phyloP scores from a whole-genome alignment of 1,140 invertebrate genomes.

The Cepaea nemoralis region DNA sequence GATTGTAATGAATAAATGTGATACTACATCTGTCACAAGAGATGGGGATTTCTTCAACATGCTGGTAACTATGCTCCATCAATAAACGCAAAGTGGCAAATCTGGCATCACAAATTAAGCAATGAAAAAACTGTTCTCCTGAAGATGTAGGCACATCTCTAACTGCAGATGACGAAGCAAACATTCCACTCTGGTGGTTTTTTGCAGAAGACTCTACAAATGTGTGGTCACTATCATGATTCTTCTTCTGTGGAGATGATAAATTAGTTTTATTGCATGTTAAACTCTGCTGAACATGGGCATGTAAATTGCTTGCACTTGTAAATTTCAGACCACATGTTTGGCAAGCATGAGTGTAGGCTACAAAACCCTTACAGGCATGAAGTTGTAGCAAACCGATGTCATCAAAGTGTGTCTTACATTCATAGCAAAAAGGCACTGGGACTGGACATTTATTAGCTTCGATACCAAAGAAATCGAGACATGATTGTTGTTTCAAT shows the following conservation, averaged over 20 bases:
- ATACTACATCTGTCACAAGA: not conserved
- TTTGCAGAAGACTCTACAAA: too few relatives aligned
- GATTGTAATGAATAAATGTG: constrained; percentile 18
- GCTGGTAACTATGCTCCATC: constrained; percentile 26
- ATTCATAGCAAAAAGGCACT: not conserved
- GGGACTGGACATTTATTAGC: not conserved
- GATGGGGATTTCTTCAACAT: constrained; percentile 6
- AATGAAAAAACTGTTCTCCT: not conserved
- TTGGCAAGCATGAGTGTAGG: not conserved
- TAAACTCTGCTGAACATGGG: not conserved
- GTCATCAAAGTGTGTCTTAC: not conserved
- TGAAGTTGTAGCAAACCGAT: not conserved
- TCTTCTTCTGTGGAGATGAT: too few relatives aligned
- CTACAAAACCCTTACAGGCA: not conserved
- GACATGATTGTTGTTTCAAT: not conserved
- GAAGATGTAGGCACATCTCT: not conserved
- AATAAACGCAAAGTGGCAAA: not conserved
- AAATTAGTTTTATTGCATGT: not conserved
- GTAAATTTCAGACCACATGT: constrained; percentile 1
- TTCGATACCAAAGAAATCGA: not conserved
- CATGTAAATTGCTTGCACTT: not conserved
- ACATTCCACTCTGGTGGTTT: too few relatives aligned
- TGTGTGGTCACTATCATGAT: too few relatives aligned
- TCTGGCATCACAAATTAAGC: not conserved
- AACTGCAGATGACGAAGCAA: too few relatives aligned